These are phyloP conservation scores for Habroteleia sp. DNA, from an alignment of 2,888 invertebrate genomes.

Conservation along the genomic window DNA sequence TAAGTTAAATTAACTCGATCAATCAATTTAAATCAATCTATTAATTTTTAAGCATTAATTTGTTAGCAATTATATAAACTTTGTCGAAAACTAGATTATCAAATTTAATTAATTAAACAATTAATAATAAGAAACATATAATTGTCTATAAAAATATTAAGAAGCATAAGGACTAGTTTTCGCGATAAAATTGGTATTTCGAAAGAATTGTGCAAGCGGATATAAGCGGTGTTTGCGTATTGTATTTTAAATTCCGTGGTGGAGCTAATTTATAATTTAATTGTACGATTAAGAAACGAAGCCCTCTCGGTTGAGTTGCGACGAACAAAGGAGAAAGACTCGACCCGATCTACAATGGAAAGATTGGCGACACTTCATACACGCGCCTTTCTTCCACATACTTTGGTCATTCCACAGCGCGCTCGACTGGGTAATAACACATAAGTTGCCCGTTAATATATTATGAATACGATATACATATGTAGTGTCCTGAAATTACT, in stretches of 20 bases:
- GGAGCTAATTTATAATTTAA: constrained; percentile 56
- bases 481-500: constrained; percentile 57
- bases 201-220: constrained; percentile 29
- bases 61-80: no score
- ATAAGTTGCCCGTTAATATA: constrained; percentile 57
- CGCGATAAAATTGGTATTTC: constrained; percentile 7
- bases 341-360: constrained; percentile 72
- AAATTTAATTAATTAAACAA: no score
- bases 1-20: no score
- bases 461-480: constrained; percentile 61
- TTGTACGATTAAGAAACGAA: constrained; percentile 64
- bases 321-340: constrained; percentile 70
- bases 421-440: constrained; percentile 62
- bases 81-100: no score
- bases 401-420: constrained; percentile 62
- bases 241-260: constrained; percentile 24
- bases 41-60: no score
- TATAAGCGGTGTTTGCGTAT: constrained; percentile 18
- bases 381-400: constrained; percentile 74
- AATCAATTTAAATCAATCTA: no score
- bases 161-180: no score
- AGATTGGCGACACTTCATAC: constrained; percentile 75
- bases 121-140: no score
- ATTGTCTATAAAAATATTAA: no score
- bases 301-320: constrained; percentile 65